Evolutionary conservation across 2,113 vertebrate species (phyloP).

Genomic region (Jacana jacana): DNA sequence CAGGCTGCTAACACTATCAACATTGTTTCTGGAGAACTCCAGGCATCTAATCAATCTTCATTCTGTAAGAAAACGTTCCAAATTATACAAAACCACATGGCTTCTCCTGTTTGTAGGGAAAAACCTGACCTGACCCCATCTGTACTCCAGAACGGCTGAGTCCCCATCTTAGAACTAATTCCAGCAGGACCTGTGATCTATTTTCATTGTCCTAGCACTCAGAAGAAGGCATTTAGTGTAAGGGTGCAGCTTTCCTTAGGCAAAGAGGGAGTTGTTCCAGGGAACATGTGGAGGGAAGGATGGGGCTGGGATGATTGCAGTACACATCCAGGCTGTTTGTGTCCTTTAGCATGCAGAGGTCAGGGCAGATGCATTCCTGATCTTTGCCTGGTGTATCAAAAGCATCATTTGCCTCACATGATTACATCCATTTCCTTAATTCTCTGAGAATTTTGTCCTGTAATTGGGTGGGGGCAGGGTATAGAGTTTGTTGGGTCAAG

Average conservation of each 20-base stretch:
- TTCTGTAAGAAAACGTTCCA: slow-evolving; percentile 58
- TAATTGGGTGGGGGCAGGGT: not conserved
- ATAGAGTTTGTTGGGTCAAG: not conserved
- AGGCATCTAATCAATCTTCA: slow-evolving; percentile 72
- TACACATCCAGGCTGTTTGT: not conserved
- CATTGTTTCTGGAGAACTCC: slow-evolving; percentile 67
- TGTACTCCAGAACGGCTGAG: slow-evolving; percentile 41
- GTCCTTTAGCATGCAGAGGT: not conserved
- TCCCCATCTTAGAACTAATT: slow-evolving; percentile 7
- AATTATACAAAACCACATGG: slow-evolving; percentile 67
- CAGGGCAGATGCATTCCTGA: not conserved
- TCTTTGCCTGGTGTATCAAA: not conserved
- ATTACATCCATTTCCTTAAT: not conserved
- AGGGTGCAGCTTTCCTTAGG: not conserved
- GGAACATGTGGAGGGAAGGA: not conserved
- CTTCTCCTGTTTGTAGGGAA: slow-evolving; percentile 59
- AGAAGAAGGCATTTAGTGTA: not conserved
- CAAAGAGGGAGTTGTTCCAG: not conserved
- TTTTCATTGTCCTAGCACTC: slow-evolving; percentile 9
- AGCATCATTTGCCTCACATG: not conserved
- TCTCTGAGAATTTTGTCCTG: not conserved
- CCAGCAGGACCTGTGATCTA: not conserved
- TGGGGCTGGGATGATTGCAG: not conserved
- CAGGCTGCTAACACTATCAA: slow-evolving; percentile 70
- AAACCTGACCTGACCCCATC: slow-evolving; percentile 49